Percentiles rank a stretch among this genome's conserved stretches.
Evolutionary conservation across 2,797 vertebrate genomes (phyloP).

Genomic region (Onychomys arenicola): DNA sequence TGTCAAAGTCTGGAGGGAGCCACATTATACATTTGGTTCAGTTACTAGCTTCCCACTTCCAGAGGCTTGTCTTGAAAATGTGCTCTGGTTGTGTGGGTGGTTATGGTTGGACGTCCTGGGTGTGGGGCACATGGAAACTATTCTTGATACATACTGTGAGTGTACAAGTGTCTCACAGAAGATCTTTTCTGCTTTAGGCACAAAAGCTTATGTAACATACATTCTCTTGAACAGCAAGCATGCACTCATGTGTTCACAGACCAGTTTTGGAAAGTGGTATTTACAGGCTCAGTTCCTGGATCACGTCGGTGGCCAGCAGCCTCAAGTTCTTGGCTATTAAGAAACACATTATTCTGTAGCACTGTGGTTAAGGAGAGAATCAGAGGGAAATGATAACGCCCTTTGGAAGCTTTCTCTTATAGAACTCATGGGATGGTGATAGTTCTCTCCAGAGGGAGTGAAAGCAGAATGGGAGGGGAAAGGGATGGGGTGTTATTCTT

Average conservation of each 20-base stretch:
- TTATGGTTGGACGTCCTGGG: not conserved
- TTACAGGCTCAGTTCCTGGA: not conserved
- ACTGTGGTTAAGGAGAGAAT: not conserved
- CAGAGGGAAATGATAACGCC: not conserved
- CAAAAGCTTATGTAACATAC: not conserved
- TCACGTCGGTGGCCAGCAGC: not conserved
- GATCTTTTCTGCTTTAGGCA: not conserved
- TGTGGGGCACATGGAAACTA: not conserved
- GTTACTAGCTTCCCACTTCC: too few species aligned
- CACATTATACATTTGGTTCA: accelerated
- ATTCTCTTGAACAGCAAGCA: not conserved
- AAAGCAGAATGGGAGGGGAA: not conserved
- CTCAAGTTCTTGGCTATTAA: not conserved
- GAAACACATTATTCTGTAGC: not conserved
- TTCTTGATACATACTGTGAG: not conserved
- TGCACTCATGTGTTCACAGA: not conserved
- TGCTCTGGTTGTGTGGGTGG: not conserved
- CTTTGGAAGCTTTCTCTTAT: not conserved
- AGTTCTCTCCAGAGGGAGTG: not conserved
- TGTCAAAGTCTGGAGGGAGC: not conserved
- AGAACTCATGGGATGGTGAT: not conserved
- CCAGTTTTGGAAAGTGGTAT: not conserved
- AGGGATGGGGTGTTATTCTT: not conserved
- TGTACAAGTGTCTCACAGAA: constrained; percentile 32
- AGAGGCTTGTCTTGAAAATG: not conserved